Evolutionary conservation across 2,113 vertebrate genomes (phyloP), one percentile per base, ranked within the genome.

Genomic region (Psilopogon haemacephalus): DNA sequence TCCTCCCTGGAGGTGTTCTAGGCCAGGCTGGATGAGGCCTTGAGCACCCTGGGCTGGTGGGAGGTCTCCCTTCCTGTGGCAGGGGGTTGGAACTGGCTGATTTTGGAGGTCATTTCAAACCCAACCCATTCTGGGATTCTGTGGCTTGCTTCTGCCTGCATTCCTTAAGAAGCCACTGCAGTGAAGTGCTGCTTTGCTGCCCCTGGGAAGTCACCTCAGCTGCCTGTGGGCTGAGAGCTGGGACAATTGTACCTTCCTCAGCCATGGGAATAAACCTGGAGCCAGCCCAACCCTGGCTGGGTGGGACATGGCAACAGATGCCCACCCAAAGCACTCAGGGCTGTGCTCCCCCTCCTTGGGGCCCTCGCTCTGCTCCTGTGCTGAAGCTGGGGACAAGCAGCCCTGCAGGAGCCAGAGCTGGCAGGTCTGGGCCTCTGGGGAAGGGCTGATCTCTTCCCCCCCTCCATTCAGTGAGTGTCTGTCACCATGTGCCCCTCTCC

Each of bases 211-310:
- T 21, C 0, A 0, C 63, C 2, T 37, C 44, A 28, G 52, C 84
- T 44, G 37, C 46, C 7, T 1, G 0, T n/a, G n/a, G 54, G 26
- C 42, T 33, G 54, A 62, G 69, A 58, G 42, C 75, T 2, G 7
- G 48, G 52, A 38, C 62, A 30, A 12, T 42, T 35, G 42, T 26
- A 30, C 59, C 82, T 72, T 37, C 63, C 56, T 37, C 23, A 63
- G 60, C 73, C 5, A 1, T 3, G 3, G 69, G 28, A 40, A 30
- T 20, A 28, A 76, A 76, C 28, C 42, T 79, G 67, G 78, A 38
- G 1, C 30, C 0, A 0, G 30, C 72, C 80, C 3, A 28, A 23
- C 48, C 20, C 21, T 2, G 2, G 5, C 10, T 5, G 46, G 65
- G 33, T 33, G 54, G 38, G 52, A 40, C 11, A 2, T 23, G 62